A percentile compares a stretch with the other conserved stretches of the same genome.
Evolutionary conservation across 1,140 invertebrate species (phyloP).

Genomic region (Ruditapes philippinarum): DNA sequence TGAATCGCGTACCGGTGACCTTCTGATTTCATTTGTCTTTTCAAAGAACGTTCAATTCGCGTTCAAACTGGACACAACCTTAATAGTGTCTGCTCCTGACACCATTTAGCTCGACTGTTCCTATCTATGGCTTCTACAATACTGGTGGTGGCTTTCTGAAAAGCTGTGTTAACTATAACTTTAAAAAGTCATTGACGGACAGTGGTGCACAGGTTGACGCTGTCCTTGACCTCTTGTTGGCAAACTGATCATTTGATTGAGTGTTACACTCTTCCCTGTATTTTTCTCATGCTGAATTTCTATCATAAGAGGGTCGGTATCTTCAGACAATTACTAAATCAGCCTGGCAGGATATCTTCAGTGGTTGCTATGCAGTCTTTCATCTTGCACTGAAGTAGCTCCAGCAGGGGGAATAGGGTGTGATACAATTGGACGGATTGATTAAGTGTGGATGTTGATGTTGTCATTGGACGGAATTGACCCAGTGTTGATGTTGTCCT

Average conservation of each 20-base stretch:
- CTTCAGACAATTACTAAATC: neutral
- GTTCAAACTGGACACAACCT: neutral
- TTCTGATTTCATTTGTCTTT: neutral
- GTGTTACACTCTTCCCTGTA: neutral
- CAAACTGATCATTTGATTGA: neutral
- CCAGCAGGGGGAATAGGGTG: no score
- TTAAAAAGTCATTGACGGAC: neutral
- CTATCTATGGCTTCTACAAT: neutral
- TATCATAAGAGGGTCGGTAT: neutral
- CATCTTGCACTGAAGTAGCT: no score
- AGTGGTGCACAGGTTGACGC: neutral
- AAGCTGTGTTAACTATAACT: neutral
- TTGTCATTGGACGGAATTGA: neutral
- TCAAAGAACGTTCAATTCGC: neutral
- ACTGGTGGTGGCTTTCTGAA: neutral
- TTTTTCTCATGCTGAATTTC: neutral
- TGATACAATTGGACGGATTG: neutral
- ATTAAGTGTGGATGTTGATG: neutral
- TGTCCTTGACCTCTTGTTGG: neutral
- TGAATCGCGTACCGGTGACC: neutral
- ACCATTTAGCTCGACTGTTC: neutral
- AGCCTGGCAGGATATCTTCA: neutral
- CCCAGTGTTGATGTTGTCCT: neutral
- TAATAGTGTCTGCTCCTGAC: neutral
- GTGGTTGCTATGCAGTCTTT: neutral